A percentile compares a stretch with the other conserved stretches of the same genome.
Evolutionary conservation across 1,140 invertebrate genomes (phyloP).

Genomic region (Drosophila santomea): DNA sequence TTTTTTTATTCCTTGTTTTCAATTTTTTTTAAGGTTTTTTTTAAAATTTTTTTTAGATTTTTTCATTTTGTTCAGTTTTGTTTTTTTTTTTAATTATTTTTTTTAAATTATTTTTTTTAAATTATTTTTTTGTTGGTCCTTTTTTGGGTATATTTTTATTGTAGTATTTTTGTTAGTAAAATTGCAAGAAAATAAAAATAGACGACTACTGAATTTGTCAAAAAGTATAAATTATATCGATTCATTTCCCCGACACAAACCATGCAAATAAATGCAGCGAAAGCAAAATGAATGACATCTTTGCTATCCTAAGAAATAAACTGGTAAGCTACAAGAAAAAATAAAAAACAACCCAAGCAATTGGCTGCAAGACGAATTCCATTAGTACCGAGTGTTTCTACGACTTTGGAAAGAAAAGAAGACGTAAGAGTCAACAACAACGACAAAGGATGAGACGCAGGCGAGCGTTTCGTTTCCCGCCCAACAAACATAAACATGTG

Average conservation of each 20-base stretch:
- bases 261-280: too few species aligned
- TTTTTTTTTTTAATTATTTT: background rate
- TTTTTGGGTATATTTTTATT: too few species aligned
- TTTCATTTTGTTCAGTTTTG: too few species aligned
- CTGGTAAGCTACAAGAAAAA: background rate
- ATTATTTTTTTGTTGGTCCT: too few species aligned
- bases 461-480: slow-evolving; percentile 41
- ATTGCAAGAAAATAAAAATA: too few species aligned
- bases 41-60: background rate
- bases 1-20: background rate
- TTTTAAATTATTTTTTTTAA: too few species aligned
- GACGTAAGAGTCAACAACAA: slow-evolving; percentile 19
- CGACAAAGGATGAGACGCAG: slow-evolving; percentile 25
- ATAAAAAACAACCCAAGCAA: background rate
- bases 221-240: too few species aligned
- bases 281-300: too few species aligned
- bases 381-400: slow-evolving; percentile 5
- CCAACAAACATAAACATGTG: slow-evolving; percentile 40
- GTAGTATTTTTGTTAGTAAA: too few species aligned
- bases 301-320: too few species aligned
- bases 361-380: slow-evolving; percentile 25
- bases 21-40: background rate
- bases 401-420: background rate
- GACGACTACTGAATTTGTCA: too few species aligned
- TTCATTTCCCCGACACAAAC: too few species aligned